Evolutionary conservation across 2,888 invertebrate genomes (phyloP).

Genomic region (Lasioglossum marginatum): DNA sequence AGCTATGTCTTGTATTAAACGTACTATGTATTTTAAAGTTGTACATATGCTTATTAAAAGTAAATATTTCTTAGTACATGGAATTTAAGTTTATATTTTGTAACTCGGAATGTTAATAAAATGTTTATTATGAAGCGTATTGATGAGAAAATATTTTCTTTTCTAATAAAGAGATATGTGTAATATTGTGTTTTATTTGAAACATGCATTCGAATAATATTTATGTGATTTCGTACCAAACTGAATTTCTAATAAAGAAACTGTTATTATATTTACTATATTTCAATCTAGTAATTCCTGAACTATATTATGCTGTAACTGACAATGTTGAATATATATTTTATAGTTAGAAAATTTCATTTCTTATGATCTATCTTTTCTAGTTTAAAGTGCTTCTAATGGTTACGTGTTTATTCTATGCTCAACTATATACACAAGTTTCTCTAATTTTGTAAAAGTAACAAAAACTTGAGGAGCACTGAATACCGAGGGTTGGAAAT

Average conservation of each 20-base stretch:
- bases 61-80: slow-evolving; percentile 63
- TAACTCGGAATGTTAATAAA: slow-evolving; percentile 25
- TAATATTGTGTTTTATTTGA: neutral
- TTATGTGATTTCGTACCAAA: neutral
- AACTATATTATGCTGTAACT: neutral
- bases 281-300: slow-evolving; percentile 25
- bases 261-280: slow-evolving; percentile 17
- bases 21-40: slow-evolving; percentile 72
- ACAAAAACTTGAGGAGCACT: slow-evolving; percentile 22
- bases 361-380: neutral
- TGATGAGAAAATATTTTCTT: slow-evolving; percentile 8
- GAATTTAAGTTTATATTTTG: slow-evolving; percentile 21
- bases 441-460: neutral
- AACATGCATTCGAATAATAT: neutral
- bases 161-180: neutral
- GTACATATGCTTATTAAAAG: slow-evolving; percentile 71
- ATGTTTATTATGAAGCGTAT: neutral
- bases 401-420: neutral
- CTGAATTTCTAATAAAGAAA: slow-evolving; percentile 3
- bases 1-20: slow-evolving; percentile 55
- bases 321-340: neutral
- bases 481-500: slow-evolving; percentile 19
- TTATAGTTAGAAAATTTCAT: neutral
- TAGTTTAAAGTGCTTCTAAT: neutral
- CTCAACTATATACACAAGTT: neutral